Percentiles rank a stretch among this genome's conserved stretches.
phyloP scores from a whole-genome alignment of 1,140 invertebrate species.

The Drosophila sp. region DNA sequence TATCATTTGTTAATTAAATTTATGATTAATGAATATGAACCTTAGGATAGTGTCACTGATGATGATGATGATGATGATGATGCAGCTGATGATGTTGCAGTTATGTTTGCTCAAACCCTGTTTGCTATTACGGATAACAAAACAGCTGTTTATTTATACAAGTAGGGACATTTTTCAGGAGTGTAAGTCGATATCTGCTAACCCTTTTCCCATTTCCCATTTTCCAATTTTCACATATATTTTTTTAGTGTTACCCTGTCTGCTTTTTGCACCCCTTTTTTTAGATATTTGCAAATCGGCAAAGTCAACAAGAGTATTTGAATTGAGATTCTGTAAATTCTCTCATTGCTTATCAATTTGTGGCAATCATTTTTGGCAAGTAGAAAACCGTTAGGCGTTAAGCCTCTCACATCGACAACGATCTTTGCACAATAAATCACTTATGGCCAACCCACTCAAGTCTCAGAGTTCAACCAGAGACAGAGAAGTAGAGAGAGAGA shows the following conservation, averaged over 20 bases:
- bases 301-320: constrained; percentile 63
- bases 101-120: constrained; percentile 65
- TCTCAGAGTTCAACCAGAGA: constrained; percentile 42
- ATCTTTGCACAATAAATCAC: constrained; percentile 57
- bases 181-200: constrained; percentile 66
- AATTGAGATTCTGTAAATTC: constrained; percentile 5
- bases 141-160: constrained; percentile 59
- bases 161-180: not conserved
- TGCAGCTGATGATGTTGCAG: constrained; percentile 43
- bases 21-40: constrained; percentile 74
- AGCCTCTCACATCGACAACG: constrained; percentile 36
- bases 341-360: constrained; percentile 62
- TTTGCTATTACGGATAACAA: constrained; percentile 21
- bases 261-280: constrained; percentile 35
- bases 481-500: not conserved
- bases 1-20: constrained; percentile 74
- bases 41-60: constrained; percentile 40
- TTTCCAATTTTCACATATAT: not conserved
- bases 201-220: constrained; percentile 10
- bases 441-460: constrained; percentile 59
- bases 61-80: constrained; percentile 41
- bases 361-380: constrained; percentile 37
- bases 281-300: constrained; percentile 55
- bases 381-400: constrained; percentile 68
- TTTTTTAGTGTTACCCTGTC: constrained; percentile 6